Evolutionary conservation across 2,888 invertebrate species (phyloP), one percentile per base, ranked within the genome.

Genomic region (Ariolimax columbianus): DNA sequence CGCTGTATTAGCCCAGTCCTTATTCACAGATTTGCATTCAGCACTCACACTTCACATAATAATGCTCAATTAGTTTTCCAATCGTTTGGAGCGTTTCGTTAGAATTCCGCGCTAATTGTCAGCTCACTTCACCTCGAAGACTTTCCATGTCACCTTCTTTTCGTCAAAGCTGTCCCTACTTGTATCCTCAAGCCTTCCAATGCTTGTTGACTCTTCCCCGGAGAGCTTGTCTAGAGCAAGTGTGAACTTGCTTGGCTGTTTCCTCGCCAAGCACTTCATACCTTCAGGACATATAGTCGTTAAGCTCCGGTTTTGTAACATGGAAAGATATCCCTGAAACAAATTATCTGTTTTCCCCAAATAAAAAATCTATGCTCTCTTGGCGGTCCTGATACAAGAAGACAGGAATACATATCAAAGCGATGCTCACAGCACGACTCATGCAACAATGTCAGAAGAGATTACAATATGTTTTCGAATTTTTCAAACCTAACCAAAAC

Each of bases 1-100:
- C 72, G 72, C 36, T 19, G 70, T 72, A 81, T 70, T 72, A 81
- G 81, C 81, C 30, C n/a, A 30, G 26, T 47, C 26, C 40, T 23
- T 30, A 51, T 72, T 51, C 47, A 36, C 4, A 43, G 55, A 51
- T n/a, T 66, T 33, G 81, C 51, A 43, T 33, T 33, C 81, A 38
- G 33, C 55, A 51, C 36, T 36, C 33, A 72, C 81, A 72, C 43
- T 81, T 51, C 72, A 70, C 36, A 19, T 43, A 81, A 47, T 51
- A 81, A 72, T 72, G 81, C 30, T 70, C 81, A 81, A 81, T 81
- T 81, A 81, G 51, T 72, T 80, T 66, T 38, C 47, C 68, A 38
- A 68, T 17, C 43, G 66, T 30, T 40, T 59, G n/a, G 59, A 33
- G 38, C 43, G 14, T 30, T 63, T 26, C 38, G 11, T 26, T 43